Base-by-base conservation (phyloP, 1,140 invertebrate genomes). In the Formica exsecta region DNA sequence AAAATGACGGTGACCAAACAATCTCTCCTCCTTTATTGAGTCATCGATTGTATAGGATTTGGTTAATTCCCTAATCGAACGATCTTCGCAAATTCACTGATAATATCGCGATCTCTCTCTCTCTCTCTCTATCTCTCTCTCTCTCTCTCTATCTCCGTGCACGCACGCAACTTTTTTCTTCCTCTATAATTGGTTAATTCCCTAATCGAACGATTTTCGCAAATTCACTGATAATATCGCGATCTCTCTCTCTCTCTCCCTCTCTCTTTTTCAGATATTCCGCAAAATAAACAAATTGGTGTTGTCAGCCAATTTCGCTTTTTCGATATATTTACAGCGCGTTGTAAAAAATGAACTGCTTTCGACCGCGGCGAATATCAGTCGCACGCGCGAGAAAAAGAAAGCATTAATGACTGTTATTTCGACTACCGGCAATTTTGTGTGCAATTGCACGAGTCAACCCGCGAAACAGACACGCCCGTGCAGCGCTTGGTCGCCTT, bases 381-480 rank as follows among this genome's bases (percentile, higher is more conserved):
- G 38, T 83, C 29, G 57, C 29, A 54, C 68, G 68, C 66, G 54
- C 38, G 68, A 62, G 25, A 83, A 57, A 73, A 74, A 38, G 32
- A 74, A 61, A 54, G 7, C 61, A 85, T 85, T 85, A 77, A 85
- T 85, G 57, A 86, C 54, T 81, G 65, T 81, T 79, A 86, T 86
- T 86, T 70, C 36, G 75, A n/a, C 16, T 48, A 32, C 41, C 29
- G 16, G 81, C 73, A 77, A 85, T 77, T 77, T 65, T 16, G 59
- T 36, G 61, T 48, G 74, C 81, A 77, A 76, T 85, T 68, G 73
- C 73, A 85, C 73, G 44, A 66, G 48, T 65, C 44, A 65, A 75
- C 41, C 36, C 36, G 81, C 81, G 44, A 54, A 71, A 74, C 48
- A 85, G 71, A 65, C 81, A 76, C 73, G 74, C 74, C 81, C 32